Percentiles rank a stretch among this genome's conserved stretches.
These are phyloP conservation scores for Catharus bicknelli DNA, from an alignment of 2,113 vertebrate species.

Conservation along the genomic window DNA sequence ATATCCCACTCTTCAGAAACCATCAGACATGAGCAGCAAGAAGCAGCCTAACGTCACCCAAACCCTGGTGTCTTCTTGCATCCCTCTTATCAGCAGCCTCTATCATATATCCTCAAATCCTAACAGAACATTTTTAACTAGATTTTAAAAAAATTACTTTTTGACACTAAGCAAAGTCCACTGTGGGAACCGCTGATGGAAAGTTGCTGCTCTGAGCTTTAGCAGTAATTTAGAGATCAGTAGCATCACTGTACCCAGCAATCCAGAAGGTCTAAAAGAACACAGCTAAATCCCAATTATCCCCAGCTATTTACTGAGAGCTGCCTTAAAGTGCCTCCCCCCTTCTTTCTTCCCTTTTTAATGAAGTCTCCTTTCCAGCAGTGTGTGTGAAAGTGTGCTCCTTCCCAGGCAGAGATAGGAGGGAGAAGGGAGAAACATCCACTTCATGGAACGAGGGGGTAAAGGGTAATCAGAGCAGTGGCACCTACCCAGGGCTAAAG, in stretches of 20 bases:
- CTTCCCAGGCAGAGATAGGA: background rate
- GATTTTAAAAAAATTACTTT: background rate
- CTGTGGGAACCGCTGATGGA: background rate
- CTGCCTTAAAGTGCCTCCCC: background rate
- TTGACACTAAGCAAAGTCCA: background rate
- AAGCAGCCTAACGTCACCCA: background rate
- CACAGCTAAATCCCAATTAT: background rate
- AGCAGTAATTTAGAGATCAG: background rate
- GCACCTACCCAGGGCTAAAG: background rate
- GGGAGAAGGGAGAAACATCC: background rate
- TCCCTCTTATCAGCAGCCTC: background rate
- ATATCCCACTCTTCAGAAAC: background rate
- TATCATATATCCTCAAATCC: background rate
- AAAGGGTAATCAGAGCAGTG: background rate
- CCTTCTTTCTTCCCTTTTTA: background rate
- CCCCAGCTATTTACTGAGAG: background rate
- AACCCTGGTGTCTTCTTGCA: background rate
- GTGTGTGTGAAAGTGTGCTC: rapidly evolving
- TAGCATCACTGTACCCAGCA: background rate
- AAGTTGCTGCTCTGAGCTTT: background rate
- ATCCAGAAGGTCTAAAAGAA: background rate
- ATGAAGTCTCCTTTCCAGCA: background rate
- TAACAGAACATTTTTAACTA: background rate
- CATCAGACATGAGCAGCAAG: background rate
- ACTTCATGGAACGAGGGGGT: rapidly evolving